Evolutionary conservation across 1,140 invertebrate species (phyloP).

Genomic region (Brachionus koreanus): DNA sequence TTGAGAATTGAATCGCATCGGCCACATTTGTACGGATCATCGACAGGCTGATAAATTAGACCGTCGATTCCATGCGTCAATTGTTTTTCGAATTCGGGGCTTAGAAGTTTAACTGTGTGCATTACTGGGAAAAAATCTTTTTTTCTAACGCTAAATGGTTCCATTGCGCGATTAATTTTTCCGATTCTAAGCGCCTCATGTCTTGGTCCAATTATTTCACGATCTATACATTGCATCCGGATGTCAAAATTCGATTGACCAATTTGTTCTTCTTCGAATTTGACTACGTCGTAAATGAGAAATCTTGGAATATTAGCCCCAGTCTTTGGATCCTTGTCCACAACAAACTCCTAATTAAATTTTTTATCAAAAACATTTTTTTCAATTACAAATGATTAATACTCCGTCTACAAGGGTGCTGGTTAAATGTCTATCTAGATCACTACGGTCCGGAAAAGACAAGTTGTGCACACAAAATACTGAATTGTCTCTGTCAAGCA

Average conservation of each 20-base stretch:
- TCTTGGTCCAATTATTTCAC: slow-evolving; percentile 68
- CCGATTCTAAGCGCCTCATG: slow-evolving; percentile 71
- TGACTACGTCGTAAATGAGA: slow-evolving; percentile 90
- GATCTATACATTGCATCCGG: slow-evolving; percentile 70
- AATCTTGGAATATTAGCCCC: slow-evolving; percentile 74
- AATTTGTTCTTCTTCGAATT: slow-evolving; percentile 74
- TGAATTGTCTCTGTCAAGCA: slow-evolving; percentile 89
- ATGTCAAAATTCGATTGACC: slow-evolving; percentile 72
- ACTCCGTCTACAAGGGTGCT: slow-evolving; percentile 90
- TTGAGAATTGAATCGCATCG: slow-evolving; percentile 80
- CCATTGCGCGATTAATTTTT: slow-evolving; percentile 68
- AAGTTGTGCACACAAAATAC: slow-evolving; percentile 81
- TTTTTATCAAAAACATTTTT: neutral
- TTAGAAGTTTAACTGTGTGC: slow-evolving; percentile 68
- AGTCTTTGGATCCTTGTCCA: slow-evolving; percentile 69
- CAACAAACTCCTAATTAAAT: slow-evolving; percentile 80
- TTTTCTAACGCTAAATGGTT: slow-evolving; percentile 71
- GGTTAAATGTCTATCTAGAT: slow-evolving; percentile 67
- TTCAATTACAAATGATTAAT: slow-evolving; percentile 49
- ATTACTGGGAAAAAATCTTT: slow-evolving; percentile 85
- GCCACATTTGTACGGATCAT: slow-evolving; percentile 77
- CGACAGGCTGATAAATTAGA: slow-evolving; percentile 89
- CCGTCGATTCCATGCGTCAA: slow-evolving; percentile 93
- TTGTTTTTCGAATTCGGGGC: slow-evolving; percentile 77
- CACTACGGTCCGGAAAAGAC: slow-evolving; percentile 72